Percentiles rank a stretch among this genome's conserved stretches.
Evolutionary conservation across 1,140 invertebrate species (phyloP).

Genomic region (Anadara kagoshimensis): DNA sequence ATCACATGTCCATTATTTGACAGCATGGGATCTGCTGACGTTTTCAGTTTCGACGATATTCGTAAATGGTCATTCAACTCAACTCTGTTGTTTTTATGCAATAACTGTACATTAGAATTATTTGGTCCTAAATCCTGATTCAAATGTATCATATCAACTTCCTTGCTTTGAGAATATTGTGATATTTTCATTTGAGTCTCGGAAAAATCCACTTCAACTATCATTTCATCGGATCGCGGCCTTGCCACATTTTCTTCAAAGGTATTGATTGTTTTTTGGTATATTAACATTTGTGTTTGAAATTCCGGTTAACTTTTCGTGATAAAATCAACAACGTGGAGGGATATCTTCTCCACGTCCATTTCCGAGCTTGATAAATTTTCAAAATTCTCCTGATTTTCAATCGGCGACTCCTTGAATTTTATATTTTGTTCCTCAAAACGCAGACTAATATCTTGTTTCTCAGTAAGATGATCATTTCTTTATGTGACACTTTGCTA

Average conservation of each 20-base stretch:
- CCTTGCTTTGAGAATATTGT: neutral
- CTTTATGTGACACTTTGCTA: neutral
- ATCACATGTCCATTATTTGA: too few species aligned
- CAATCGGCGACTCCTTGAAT: neutral
- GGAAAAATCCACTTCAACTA: neutral
- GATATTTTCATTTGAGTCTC: neutral
- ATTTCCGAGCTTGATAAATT: neutral
- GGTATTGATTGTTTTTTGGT: neutral
- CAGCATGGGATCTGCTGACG: too few species aligned
- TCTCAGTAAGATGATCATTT: neutral
- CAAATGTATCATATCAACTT: neutral
- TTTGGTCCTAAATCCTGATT: too few species aligned
- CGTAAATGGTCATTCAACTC: too few species aligned
- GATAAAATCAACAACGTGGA: slow-evolving; percentile 56
- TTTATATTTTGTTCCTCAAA: neutral
- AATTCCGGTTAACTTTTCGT: slow-evolving; percentile 45
- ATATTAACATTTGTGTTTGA: slow-evolving; percentile 1
- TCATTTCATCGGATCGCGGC: neutral
- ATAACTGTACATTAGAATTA: too few species aligned
- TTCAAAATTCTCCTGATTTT: neutral
- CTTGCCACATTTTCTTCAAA: too few species aligned
- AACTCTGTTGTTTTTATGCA: too few species aligned
- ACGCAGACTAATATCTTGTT: neutral
- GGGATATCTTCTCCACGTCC: slow-evolving; percentile 46
- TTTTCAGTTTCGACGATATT: too few species aligned